Base-by-base conservation (phyloP, 2,113 vertebrate genomes). In the Grus americana region DNA sequence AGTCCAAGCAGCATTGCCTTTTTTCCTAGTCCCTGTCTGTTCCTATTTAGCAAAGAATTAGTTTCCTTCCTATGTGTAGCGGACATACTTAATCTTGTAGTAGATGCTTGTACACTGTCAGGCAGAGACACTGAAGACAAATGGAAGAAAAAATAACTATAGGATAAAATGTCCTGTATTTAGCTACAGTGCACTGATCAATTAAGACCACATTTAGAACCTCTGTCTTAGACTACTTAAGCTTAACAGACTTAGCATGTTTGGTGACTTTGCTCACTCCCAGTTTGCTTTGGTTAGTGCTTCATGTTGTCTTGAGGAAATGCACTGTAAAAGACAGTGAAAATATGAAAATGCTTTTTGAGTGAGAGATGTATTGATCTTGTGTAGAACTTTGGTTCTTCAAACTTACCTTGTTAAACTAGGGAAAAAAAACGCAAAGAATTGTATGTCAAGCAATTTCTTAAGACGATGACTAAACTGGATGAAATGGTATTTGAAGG, bases 201-300 rank as follows among this genome's bases (percentile, higher is more conserved):
- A 9, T 62, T 82, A 15, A 71, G 50, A 54, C 18, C 6, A 1
- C 44, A 5, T 49, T 71, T 58, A 81, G 54, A 83, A 65, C 9
- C 3, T 67, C 5, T 71, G 12, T 42, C 17, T 55, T 79, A 6
- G 0, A 6, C 0, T 2, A 30, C 27, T 54, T 14, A 9, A 30
- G 19, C 15, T 54, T 59, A 36, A 54, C 26, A 75, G 14, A 30
- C 2, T 29, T 49, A 9, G 4, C 1, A 1, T 0, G 1, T 76
- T 32, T 55, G 17, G 6, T 86, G 50, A 54, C 14, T 67, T 54
- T 15, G 6, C 14, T 61, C 6, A 3, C 7, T 59, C 10, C 2
- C 5, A 24, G 10, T 74, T 93, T 20, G 20, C 13, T 68, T 50
- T 3, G 2, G 11, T 26, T 79, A 54, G 10, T 88, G 38, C 10